These are phyloP conservation scores for Tortricodes alternella DNA, from an alignment of 2,888 invertebrate species.

Conservation along the genomic window DNA sequence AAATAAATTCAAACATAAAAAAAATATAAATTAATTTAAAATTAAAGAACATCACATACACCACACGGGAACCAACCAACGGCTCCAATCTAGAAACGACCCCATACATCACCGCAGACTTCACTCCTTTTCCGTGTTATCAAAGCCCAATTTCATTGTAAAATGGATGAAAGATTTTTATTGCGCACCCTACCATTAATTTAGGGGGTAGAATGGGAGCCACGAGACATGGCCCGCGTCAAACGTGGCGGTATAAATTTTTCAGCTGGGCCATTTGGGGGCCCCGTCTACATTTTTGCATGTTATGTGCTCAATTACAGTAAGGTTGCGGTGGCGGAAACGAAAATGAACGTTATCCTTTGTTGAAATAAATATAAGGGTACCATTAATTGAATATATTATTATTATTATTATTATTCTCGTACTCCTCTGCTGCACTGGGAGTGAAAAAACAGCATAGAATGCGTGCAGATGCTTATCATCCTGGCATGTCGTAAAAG, in stretches of 20 bases:
- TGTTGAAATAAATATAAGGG: no score
- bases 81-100: conserved; percentile 6
- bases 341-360: conserved; percentile 17
- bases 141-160: conserved; percentile 28
- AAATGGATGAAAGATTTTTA: conserved; percentile 44
- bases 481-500: no score
- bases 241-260: conserved; percentile 65
- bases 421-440: no score
- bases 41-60: no score
- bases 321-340: conserved; percentile 49
- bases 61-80: not conserved
- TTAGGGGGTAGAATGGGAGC: conserved; percentile 47
- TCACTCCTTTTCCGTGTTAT: conserved; percentile 31
- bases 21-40: no score
- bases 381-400: no score
- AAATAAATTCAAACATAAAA: no score
- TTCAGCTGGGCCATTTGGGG: conserved; percentile 60
- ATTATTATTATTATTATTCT: no score
- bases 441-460: no score
- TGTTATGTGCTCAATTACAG: conserved; percentile 62
- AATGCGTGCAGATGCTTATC: no score
- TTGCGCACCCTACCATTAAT: conserved; percentile 51
- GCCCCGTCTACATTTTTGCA: conserved; percentile 60
- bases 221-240: conserved; percentile 50
- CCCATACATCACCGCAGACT: conserved; percentile 24